Percentiles rank a stretch among this genome's conserved stretches.
Conservation (phyloP, 2,888 invertebrate species). For the Heliconius hortense region DNA sequence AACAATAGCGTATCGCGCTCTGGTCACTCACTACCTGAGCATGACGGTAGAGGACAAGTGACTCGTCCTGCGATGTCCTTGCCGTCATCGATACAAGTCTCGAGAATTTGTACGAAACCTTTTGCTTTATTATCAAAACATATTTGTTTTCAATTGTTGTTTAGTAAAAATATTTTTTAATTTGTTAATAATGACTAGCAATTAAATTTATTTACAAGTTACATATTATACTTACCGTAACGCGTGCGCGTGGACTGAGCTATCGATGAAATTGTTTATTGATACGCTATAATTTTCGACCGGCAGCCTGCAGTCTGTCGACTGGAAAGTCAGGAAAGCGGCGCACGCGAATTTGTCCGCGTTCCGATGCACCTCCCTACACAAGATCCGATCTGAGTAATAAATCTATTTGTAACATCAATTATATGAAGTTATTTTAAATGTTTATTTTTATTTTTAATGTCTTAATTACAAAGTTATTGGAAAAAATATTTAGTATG, state of each 20-base stretch:
- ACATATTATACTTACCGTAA: slow-evolving; percentile 8
- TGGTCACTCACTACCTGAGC: slow-evolving; percentile 78
- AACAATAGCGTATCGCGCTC: slow-evolving; percentile 79
- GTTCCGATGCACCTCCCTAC: slow-evolving; percentile 61
- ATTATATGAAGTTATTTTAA: neutral
- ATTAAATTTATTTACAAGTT: slow-evolving; percentile 2
- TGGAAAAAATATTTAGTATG: neutral
- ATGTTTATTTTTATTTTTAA: neutral
- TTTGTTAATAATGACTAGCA: slow-evolving; percentile 1
- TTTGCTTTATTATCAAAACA: slow-evolving; percentile 41
- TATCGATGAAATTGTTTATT: slow-evolving; percentile 35
- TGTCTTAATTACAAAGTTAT: no score
- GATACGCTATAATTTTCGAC: slow-evolving; percentile 44
- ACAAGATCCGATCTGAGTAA: slow-evolving; percentile 51
- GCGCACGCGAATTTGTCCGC: slow-evolving; percentile 64
- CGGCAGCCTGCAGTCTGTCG: slow-evolving; percentile 50
- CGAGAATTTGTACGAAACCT: slow-evolving; percentile 48
- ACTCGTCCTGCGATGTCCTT: slow-evolving; percentile 76
- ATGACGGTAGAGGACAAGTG: slow-evolving; percentile 75
- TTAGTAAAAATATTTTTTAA: neutral
- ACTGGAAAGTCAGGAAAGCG: slow-evolving; percentile 75
- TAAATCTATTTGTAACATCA: slow-evolving; percentile 30
- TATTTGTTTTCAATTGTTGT: slow-evolving; percentile 12
- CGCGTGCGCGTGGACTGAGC: slow-evolving; percentile 22
- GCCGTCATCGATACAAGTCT: slow-evolving; percentile 57